Evolutionary conservation across 2,113 vertebrate species (phyloP), one percentile per base, ranked within the genome.

Genomic region (Artemisiospiza belli): DNA sequence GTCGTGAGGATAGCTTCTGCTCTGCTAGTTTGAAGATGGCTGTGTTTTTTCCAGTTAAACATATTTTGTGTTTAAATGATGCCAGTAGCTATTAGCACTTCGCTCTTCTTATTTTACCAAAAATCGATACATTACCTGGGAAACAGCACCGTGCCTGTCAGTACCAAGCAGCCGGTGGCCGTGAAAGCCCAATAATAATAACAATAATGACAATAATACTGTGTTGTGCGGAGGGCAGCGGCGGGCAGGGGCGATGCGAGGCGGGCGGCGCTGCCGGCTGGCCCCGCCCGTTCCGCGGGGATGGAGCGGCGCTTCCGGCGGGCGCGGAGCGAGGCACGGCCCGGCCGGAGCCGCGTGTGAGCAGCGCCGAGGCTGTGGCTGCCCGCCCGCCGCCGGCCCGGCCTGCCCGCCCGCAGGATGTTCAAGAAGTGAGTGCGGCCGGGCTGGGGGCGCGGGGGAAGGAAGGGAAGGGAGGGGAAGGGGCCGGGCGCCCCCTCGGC

Each of bases 341-440:
- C 22, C 46, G 54, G 37, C 73, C 33, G 93, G 27, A 77, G 92
- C 92, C 95, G 82, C 92, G 94, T 92, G 92, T 49, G 94, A 85
- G 76, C 47, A 77, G 69, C 59, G 67, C 79, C 58, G 85, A 81
- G 74, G 70, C 74, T 3, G 81, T 81, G 89, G 82, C 55, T 55
- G 83, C 64, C 68, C 46, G 41, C 72, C n/a, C 47, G 61, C 87
- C 22, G 58, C 30, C 54, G 52, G 77, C 87, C 67, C 55, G 63
- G 90, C 67, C 67, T 37, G 43, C 64, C 30, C 52, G 52, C 86
- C 81, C 93, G 70, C 95, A 95, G 82, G 94, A 95, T 96, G 96
- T 96, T 97, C 82, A 97, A 97, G 59, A 97, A 96, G 96, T 95
- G 79, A 95, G 95, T 91, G 78, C 3, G 20, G n/a, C 37, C 3